Evolutionary conservation across 2,113 vertebrate genomes (phyloP).

Genomic region (Struthidea cinerea): DNA sequence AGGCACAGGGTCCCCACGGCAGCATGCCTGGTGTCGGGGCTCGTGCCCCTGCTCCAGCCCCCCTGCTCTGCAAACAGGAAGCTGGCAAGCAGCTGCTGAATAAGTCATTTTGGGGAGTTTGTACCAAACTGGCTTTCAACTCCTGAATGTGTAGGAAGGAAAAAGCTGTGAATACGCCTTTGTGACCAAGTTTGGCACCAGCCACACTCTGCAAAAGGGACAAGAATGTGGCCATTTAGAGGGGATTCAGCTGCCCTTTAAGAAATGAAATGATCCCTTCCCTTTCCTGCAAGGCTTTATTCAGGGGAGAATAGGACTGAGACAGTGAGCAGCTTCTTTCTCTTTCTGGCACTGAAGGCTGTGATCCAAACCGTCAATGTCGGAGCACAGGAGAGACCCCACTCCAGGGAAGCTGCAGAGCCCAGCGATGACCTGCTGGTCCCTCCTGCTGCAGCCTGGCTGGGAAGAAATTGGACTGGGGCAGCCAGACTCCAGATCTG

Average conservation of each 20-base stretch:
- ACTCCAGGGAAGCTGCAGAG: neutral
- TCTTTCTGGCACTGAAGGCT: neutral
- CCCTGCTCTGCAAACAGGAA: constrained; percentile 5
- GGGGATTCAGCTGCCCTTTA: constrained; percentile 65
- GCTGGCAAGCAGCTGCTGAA: constrained; percentile 51
- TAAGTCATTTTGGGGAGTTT: constrained; percentile 60
- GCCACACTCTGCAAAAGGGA: neutral
- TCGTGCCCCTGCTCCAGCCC: neutral
- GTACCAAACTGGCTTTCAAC: constrained; percentile 61
- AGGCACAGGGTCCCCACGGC: neutral
- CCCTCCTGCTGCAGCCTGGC: neutral
- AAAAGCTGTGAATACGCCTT: constrained; percentile 61
- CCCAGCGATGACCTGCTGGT: neutral
- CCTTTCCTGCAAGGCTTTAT: constrained; percentile 56
- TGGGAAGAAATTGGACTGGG: neutral
- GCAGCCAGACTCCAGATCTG: neutral
- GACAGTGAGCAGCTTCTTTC: constrained; percentile 52
- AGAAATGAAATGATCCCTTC: constrained; percentile 53
- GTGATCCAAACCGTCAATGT: neutral
- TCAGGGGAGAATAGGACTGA: neutral
- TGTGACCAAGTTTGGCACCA: constrained; percentile 64
- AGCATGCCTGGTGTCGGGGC: neutral
- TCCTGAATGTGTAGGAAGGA: constrained; percentile 67
- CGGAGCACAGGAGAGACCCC: neutral
- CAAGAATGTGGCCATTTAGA: constrained; percentile 71